Percentiles rank a stretch among this genome's conserved stretches.
Evolutionary conservation across 2,888 invertebrate genomes (phyloP).

Genomic region (Strigamia transsilvanica): DNA sequence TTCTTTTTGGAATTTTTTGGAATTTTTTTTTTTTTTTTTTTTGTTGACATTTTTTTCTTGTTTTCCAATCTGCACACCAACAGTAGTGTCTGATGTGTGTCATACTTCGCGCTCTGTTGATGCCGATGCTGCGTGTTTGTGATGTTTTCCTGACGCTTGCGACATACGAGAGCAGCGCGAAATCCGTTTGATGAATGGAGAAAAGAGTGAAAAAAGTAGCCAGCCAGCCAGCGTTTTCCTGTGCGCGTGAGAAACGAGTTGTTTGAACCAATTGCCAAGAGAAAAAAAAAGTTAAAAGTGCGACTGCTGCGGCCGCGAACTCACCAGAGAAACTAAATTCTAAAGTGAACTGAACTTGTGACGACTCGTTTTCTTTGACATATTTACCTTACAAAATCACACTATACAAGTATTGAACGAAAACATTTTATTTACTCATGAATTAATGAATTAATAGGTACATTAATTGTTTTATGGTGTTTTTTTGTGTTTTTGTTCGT

Average conservation of each 20-base stretch:
- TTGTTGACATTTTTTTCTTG: neutral
- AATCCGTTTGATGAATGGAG: conserved; percentile 34
- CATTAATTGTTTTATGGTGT: neutral
- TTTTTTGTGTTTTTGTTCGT: neutral
- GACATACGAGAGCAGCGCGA: conserved; percentile 36
- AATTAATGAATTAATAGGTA: neutral
- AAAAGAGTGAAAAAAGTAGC: neutral
- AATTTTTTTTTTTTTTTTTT: neutral
- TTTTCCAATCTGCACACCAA: conserved; percentile 42
- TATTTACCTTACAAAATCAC: conserved; percentile 41
- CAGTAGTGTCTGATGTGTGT: conserved; percentile 4
- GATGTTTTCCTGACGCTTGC: conserved; percentile 34
- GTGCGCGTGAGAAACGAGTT: conserved; percentile 43
- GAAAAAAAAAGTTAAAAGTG: conserved; percentile 31
- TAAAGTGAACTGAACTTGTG: conserved; percentile 14
- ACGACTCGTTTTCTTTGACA: conserved; percentile 39
- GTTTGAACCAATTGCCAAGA: conserved; percentile 35
- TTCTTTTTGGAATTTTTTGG: no score
- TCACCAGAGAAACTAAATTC: conserved; percentile 5
- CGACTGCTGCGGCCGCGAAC: conserved; percentile 48
- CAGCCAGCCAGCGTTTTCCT: conserved; percentile 28
- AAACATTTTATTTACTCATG: conserved; percentile 4
- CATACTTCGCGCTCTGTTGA: conserved; percentile 36
- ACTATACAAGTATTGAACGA: conserved; percentile 28
- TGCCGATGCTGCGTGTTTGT: conserved; percentile 39